Base-by-base conservation (phyloP, 2,888 invertebrate species). In the Drosophila nr. medialis region DNA sequence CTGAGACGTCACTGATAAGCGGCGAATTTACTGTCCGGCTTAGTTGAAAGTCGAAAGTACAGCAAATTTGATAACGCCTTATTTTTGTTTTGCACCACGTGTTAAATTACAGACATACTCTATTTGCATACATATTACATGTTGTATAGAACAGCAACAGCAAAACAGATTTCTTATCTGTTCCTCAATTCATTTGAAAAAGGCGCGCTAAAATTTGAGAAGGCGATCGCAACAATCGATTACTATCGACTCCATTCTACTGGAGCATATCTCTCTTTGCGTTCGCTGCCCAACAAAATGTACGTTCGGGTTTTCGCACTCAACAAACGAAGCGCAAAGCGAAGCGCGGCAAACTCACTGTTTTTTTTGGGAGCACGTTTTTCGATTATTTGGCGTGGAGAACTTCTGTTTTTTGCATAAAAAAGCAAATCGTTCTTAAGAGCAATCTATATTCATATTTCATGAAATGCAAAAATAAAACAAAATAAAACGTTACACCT, bases 1-100 rank as follows among this genome's bases (percentile, higher is more conserved):
- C 40, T 29, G 40, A 10, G 53, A 76, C 75, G 80, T 79, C 75
- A 74, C 75, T 79, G 79, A 76, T 75, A 75, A 75, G 21, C 34
- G 6, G 10, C 15, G 7, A n/a, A 42, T 29, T 36, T 54, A 5
- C 50, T 29, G 29, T 30, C 42, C 48, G 27, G 21, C 8, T 29
- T 13, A 30, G 38, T 27, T 74, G 29, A 61, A 79, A 67, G 75
- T 79, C 75, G 67, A 67, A 75, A 78, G 75, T 66, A 60, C 79
- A 73, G 21, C 48, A 34, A 30, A 34, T 55, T 54, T 56, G 53
- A 69, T 59, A 69, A 27, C 29, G 38, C n/a, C 49, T 15, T 27
- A 18, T 15, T 32, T 32, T 34, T 15, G 13, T 53, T 24, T 24
- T 15, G 4, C 4, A 3, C 7, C 48, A 42, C 34, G 40, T 55